A percentile compares a stretch with the other conserved stretches of the same genome.
phyloP scores from a whole-genome alignment of 1,140 invertebrate species.

The Cataglyphis hispanica region DNA sequence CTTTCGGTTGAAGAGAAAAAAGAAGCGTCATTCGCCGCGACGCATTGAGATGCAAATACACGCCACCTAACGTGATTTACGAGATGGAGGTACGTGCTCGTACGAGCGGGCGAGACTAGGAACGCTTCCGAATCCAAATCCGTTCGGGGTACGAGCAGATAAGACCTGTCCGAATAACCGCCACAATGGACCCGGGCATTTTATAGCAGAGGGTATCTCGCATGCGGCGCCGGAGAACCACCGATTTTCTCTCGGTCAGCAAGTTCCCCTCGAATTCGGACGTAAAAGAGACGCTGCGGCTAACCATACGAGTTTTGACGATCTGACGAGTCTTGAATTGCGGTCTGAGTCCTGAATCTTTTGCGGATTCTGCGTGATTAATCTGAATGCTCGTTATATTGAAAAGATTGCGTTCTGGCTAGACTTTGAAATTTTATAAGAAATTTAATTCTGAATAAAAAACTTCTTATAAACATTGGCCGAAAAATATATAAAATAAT shows the following conservation, averaged over 20 bases:
- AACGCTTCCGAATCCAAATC: conserved; percentile 53
- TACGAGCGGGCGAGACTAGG: conserved; percentile 46
- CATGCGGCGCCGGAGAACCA: background rate
- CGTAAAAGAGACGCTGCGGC: conserved; percentile 15
- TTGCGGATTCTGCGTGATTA: conserved; percentile 11
- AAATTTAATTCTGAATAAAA: too few relatives aligned
- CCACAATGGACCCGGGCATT: conserved; percentile 63
- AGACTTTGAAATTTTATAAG: too few relatives aligned
- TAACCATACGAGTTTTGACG: conserved; percentile 19
- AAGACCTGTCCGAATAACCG: conserved; percentile 66
- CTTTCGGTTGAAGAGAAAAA: background rate
- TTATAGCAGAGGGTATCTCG: conserved; percentile 35
- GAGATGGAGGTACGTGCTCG: conserved; percentile 71
- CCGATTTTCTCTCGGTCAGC: conserved; percentile 41
- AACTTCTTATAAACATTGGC: too few relatives aligned
- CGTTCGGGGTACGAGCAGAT: conserved; percentile 61
- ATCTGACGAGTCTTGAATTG: conserved; percentile 3
- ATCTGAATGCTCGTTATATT: background rate
- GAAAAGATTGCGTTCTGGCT: too few relatives aligned
- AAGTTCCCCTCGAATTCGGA: conserved; percentile 7
- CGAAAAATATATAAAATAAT: too few relatives aligned
- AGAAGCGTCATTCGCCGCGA: conserved; percentile 51
- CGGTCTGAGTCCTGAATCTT: background rate
- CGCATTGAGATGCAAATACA: conserved; percentile 77
- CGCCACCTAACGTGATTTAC: conserved; percentile 73